These are phyloP conservation scores for Euphonia xanthogaster DNA, from an alignment of 2,797 vertebrate species.

Conservation along the genomic window DNA sequence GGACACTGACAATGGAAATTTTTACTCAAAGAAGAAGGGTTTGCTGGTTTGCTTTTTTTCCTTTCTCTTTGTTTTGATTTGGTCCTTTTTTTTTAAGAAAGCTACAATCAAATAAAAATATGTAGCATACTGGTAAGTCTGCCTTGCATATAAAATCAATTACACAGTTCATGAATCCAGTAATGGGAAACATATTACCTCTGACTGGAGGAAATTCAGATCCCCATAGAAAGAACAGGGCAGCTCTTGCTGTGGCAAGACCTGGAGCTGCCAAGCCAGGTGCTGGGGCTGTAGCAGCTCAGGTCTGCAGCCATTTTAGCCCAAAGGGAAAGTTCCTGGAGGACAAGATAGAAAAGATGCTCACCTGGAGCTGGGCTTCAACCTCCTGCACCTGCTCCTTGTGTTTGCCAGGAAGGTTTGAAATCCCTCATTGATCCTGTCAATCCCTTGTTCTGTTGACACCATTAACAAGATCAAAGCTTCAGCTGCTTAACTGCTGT, in stretches of 20 bases:
- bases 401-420: neutral
- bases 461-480: neutral
- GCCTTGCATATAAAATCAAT: neutral
- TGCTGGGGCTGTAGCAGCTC: neutral
- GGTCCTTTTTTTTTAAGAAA: neutral
- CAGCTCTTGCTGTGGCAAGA: neutral
- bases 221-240: neutral
- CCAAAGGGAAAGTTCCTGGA: neutral
- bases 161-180: neutral
- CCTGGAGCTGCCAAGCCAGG: neutral
- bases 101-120: neutral
- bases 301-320: neutral
- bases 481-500: neutral
- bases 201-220: neutral
- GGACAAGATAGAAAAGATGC: neutral
- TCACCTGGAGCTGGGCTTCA: neutral
- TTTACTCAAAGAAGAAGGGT: neutral
- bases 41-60: neutral
- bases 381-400: neutral
- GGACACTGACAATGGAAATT: neutral
- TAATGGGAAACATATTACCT: neutral
- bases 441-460: neutral
- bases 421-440: neutral
- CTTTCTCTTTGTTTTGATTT: neutral
- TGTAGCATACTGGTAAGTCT: neutral